Evolutionary conservation across 2,888 invertebrate species (phyloP), one percentile per base, ranked within the genome.

Genomic region (Calliopum simillimum): DNA sequence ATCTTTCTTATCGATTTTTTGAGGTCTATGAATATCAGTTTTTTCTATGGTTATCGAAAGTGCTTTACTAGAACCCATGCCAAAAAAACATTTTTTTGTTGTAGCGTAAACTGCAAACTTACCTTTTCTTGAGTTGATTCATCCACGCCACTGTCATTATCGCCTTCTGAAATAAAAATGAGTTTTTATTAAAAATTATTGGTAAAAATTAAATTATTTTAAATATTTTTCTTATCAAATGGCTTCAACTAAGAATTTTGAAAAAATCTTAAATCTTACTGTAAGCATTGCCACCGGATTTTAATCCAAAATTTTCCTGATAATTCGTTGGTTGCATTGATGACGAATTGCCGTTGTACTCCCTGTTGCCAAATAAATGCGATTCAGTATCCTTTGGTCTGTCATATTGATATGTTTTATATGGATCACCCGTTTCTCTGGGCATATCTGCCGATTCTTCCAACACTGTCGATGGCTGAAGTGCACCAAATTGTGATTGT

Each of bases 141-240:
- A 84, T 94, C 93, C 43, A 93, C 93, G 56, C 93, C 94, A 82
- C 93, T 94, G 80, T 94, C 94, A 79, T 94, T 94, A 84, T 93
- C 94, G 47, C 93, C 92, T 88, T 94, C 94, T 94, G 90, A 76
- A 86, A 87, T 80, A 72, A 78, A 76, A 79, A 85, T 81, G 75
- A 77, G 76, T 77, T 77, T 4, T 16, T n/a, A 53, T 21, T 33
- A 47, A 61, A 49, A 62, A 44, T n/a, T 16, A 59, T 21, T 23
- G 12, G 58, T 44, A 55, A 43, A 68, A 59, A 74, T 55, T 67
- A n/a, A n/a, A 14, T n/a, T 13, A 44, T 46, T 46, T 23, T 11
- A 25, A 41, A 6, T 1, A 21, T 21, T 47, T 25, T 21, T 41
- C 8, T 41, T 16, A 62, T 21, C 25, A 68, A 72, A 76, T 77